Base-by-base conservation (phyloP, 2,797 vertebrate genomes). In the Antennarius maculatus region DNA sequence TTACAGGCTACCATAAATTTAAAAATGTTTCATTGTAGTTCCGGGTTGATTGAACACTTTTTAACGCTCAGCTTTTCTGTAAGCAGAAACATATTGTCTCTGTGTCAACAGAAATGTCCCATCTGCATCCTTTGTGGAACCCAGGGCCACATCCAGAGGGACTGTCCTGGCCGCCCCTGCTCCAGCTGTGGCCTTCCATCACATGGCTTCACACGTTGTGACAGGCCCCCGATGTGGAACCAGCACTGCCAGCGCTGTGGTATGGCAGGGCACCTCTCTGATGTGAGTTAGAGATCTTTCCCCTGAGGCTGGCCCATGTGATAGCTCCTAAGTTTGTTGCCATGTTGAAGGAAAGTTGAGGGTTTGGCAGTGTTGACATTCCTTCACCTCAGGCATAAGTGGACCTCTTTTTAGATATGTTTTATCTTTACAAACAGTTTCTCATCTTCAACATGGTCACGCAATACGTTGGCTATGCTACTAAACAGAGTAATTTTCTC, bases 211-310 rank as follows among this genome's bases (percentile, higher is more conserved):
- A 56, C 45, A 41, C 55, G 80, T 42, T 92, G 91, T 68, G 73
- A 71, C 51, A 54, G 73, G 8, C 82, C 83, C 42, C 79, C 86
- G 3, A 15, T 91, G 37, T 88, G 90, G 89, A 86, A 87, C 47
- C 89, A 92, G 6, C 82, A 88, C 83, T 92, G 90, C 80, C 80
- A 79, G 43, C 88, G 90, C 56, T 92, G 90, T 49, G 81, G 88
- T 31, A 39, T 86, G 71, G 65, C 54, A 12, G 91, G 90, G 18
- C 91, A 92, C 76, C 75, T 91, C 31, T 69, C 74, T 67, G 86
- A 90, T 58, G 91, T 92, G 77, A 89, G 88, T 82, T 61, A 31
- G 29, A 34, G 6, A 1, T 0, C 50, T 34, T 41, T 12, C 16
- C 67, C 17, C 9, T 34, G 37, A n/a, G 18, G 61, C 48, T 54